Evolutionary conservation across 1,140 invertebrate genomes (phyloP).

Genomic region (Ganaspis sp.): DNA sequence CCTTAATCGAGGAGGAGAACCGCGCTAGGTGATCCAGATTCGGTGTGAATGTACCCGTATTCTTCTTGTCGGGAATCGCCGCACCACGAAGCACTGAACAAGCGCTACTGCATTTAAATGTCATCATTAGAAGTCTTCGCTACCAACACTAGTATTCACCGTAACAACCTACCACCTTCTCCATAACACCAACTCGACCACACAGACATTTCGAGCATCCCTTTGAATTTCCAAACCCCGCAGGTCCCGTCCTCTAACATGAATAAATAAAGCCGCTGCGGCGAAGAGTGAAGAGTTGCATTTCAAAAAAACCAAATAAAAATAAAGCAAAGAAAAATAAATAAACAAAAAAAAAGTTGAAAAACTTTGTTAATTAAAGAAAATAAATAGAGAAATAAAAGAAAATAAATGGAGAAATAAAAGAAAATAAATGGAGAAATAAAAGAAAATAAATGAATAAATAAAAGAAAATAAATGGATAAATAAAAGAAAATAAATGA

Average conservation of each 20-base stretch:
- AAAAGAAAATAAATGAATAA: no score
- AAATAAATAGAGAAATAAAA: no score
- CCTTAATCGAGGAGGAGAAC: slow-evolving; percentile 13
- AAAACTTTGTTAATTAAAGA: no score
- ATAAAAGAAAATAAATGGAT: no score
- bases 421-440: no score
- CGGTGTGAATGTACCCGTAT: slow-evolving; percentile 63
- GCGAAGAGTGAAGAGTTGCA: slow-evolving; percentile 41
- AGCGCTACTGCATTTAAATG: slow-evolving; percentile 77
- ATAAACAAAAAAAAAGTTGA: not conserved
- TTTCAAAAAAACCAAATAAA: not conserved
- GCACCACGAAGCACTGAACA: slow-evolving; percentile 71
- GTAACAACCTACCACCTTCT: slow-evolving; percentile 60
- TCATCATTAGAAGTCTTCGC: slow-evolving; percentile 75
- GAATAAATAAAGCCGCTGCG: slow-evolving; percentile 73
- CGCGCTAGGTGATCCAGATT: not conserved
- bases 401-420: no score
- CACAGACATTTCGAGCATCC: slow-evolving; percentile 59
- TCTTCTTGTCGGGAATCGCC: slow-evolving; percentile 53
- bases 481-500: no score
- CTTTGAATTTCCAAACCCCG: slow-evolving; percentile 66
- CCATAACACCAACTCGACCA: slow-evolving; percentile 56
- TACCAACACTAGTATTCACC: slow-evolving; percentile 56
- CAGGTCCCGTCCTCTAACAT: slow-evolving; percentile 59
- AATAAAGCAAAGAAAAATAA: not conserved